Conservation (phyloP, 2,888 invertebrate species). For the Harpalus rufipes region DNA sequence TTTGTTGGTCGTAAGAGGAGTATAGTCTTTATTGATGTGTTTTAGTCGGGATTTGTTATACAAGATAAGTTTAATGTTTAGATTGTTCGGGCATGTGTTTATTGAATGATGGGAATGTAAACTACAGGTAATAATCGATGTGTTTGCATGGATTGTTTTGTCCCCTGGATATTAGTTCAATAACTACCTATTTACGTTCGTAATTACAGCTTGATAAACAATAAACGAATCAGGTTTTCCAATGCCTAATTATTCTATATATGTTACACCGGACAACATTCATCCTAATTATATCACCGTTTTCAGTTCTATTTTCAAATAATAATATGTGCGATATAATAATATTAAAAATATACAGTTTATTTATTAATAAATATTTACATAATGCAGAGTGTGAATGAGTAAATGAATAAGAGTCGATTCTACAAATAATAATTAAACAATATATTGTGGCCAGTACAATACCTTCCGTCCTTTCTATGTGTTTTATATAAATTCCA, state of each 20-base stretch:
- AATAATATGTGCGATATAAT: too few relatives aligned
- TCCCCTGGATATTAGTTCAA: slow-evolving; percentile 19
- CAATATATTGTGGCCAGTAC: too few relatives aligned
- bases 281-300: too few relatives aligned
- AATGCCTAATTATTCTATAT: neutral
- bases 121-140: slow-evolving; percentile 30
- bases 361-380: neutral
- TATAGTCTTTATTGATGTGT: slow-evolving; percentile 9
- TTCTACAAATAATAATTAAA: too few relatives aligned
- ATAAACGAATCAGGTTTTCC: neutral
- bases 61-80: slow-evolving; percentile 33
- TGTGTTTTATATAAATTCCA: too few relatives aligned
- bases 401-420: too few relatives aligned
- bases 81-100: slow-evolving; percentile 4
- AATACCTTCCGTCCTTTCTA: too few relatives aligned
- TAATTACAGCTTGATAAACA: slow-evolving; percentile 2
- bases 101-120: slow-evolving; percentile 5
- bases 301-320: too few relatives aligned
- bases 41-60: slow-evolving; percentile 32
- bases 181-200: neutral
- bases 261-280: too few relatives aligned
- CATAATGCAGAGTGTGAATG: neutral
- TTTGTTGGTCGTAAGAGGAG: slow-evolving; percentile 10
- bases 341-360: neutral
- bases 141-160: slow-evolving; percentile 30